Conservation (phyloP, 2,113 vertebrate species). For the Clarias batrachus region DNA sequence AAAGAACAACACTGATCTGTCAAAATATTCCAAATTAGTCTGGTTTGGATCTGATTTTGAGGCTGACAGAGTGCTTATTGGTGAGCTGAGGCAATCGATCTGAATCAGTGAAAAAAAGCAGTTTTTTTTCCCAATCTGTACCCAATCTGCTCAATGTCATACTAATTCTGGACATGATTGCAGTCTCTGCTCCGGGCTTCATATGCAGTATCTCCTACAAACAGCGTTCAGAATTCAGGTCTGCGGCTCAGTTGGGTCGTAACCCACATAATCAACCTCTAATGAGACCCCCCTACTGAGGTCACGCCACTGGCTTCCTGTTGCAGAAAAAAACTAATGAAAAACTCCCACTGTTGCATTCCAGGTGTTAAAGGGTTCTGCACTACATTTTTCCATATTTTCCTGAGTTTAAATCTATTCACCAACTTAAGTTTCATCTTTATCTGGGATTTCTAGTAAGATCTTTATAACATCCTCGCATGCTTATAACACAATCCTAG, state of each 20-base stretch:
- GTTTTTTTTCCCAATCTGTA: background rate
- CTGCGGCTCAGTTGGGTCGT: background rate
- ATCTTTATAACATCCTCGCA: background rate
- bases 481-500: background rate
- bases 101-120: background rate
- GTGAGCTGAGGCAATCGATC: background rate
- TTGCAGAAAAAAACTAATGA: background rate
- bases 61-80: background rate
- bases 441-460: background rate
- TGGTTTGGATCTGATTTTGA: background rate
- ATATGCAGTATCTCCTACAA: background rate
- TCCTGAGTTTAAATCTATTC: background rate
- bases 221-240: background rate
- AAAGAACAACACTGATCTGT: background rate
- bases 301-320: background rate
- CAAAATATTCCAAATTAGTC: background rate
- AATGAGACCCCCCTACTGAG: background rate
- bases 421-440: background rate
- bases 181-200: background rate
- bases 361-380: constrained; percentile 1
- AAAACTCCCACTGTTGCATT: too few species aligned
- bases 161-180: background rate
- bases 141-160: background rate
- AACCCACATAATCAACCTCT: background rate
- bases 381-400: background rate